Conservation (phyloP, 2,113 vertebrate genomes). For the Chaetura pelagica region DNA sequence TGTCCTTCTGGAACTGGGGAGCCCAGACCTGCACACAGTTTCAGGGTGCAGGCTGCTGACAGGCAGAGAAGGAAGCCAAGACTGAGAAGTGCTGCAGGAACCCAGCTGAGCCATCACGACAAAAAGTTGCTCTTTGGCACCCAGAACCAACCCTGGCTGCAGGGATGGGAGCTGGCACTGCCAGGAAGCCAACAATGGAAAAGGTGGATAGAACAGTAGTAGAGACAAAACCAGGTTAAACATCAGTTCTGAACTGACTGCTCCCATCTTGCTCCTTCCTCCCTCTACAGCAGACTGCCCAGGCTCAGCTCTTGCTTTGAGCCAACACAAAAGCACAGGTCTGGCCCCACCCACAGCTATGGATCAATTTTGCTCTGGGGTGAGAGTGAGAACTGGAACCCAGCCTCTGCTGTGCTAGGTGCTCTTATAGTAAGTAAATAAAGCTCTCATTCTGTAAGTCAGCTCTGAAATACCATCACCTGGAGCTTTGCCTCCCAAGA, state of each 20-base stretch:
- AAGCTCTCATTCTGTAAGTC: not conserved
- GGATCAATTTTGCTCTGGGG: not conserved
- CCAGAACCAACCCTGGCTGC: not conserved
- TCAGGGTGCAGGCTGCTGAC: not conserved
- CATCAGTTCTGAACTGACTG: not conserved
- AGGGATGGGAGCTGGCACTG: not conserved
- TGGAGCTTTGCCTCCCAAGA: not conserved
- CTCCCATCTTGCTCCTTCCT: not conserved
- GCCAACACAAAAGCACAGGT: not conserved
- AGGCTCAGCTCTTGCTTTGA: not conserved
- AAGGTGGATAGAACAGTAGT: not conserved
- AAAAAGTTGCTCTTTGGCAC: not conserved
- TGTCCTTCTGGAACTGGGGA: too few relatives aligned
- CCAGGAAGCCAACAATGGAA: not conserved
- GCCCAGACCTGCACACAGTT: not conserved
- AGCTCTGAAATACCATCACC: slow-evolving; percentile 3
- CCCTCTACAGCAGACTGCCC: not conserved
- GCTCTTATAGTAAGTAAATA: not conserved
- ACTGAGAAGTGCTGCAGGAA: not conserved
- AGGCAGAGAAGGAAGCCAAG: not conserved
- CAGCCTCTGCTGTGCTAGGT: not conserved
- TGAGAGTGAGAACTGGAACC: not conserved
- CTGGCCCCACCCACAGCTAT: not conserved
- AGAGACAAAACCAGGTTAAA: not conserved
- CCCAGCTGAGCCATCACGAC: not conserved